Evolutionary conservation across 2,888 invertebrate species (phyloP), one percentile per base, ranked within the genome.

Genomic region (Phalera bucephala): DNA sequence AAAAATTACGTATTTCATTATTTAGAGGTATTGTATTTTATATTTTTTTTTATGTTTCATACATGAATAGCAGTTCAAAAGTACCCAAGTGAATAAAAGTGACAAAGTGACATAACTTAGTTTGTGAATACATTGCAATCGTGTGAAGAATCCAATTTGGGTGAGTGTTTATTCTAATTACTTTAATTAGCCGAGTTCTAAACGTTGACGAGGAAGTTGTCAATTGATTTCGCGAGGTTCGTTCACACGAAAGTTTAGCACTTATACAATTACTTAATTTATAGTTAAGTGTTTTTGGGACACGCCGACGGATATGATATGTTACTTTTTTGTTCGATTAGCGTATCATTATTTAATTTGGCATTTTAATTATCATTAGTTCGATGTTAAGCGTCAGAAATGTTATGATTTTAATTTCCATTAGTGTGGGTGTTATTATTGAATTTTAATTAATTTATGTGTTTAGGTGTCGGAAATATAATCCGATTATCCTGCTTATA

Each of bases 101-200:
- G 58, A 37, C 36, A 61, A 60, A 62, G 75, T 76, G 76, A 69
- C 53, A 67, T 70, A 64, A 72, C 60, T 45, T 45, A 49, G 58
- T 44, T 33, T 29, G 50, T 51, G 58, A 58, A 60, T 60, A 55
- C 57, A 46, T 48, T 41, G 35, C 40, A 47, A 49, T 49, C 58
- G 71, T 70, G 72, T 62, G 72, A 73, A 65, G 31, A 36, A 56
- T 47, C 51, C 56, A 62, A 64, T 64, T 59, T 53, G 57, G 75
- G 76, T 71, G 51, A 75, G 72, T 72, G 69, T 57, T 46, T 58
- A 44, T 44, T 29, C 40, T 45, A 51, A 51, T 55, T 41, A 44
- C 32, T 33, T 46, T 57, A 53, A 50, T 57, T 61, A 44, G 35
- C 36, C 28, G 33, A 25, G 13, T 19, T 52, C 23, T 34, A 36